Base-by-base conservation (phyloP, 2,888 invertebrate genomes). In the Tupiocoris notatus region DNA sequence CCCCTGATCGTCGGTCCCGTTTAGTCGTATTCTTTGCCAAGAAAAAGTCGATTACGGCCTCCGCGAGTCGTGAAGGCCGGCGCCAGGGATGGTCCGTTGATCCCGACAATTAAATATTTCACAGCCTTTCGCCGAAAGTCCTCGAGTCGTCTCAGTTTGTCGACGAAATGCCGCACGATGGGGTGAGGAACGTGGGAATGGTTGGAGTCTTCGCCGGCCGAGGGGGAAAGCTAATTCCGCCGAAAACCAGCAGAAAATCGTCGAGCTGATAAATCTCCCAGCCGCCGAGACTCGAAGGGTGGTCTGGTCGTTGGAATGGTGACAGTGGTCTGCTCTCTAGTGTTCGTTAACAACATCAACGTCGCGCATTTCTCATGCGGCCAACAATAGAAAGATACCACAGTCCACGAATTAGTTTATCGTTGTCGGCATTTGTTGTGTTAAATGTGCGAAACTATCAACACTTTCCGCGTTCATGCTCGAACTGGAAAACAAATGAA, bases 71-170 rank as follows among this genome's bases (percentile, higher is more conserved):
- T 63, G 23, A 39, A 65, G 25, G 39, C 65, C 39, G 65, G 65
- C 65, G 65, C 65, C 65, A 65, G 65, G 39, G 39, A 65, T 65
- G 65, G 39, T 65, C 65, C 25, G 65, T 39, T 65, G 65, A 65
- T 65, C 39, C 39, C 39, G 25, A 39, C 25, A 65, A 65, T 65
- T 65, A 65, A 65, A 65, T 65, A 39, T 65, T 39, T 65, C 39
- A 39, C 39, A 39, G 39, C 39, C 39, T 39, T 39, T 39, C 12
- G 39, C 39, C 12, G 12, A 39, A 39, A 39, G 39, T 39, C 39
- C 6, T 39, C 39, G 6, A 39, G n/a, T n/a, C n/a, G n/a, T n/a
- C n/a, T n/a, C n/a, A n/a, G n/a, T n/a, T n/a, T n/a, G n/a, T n/a
- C n/a, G n/a, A n/a, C n/a, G 39, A 39, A 39, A 39, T 39, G 39